Evolutionary conservation across 2,888 invertebrate genomes (phyloP), one percentile per base, ranked within the genome.

Genomic region (Macaria liturata): DNA sequence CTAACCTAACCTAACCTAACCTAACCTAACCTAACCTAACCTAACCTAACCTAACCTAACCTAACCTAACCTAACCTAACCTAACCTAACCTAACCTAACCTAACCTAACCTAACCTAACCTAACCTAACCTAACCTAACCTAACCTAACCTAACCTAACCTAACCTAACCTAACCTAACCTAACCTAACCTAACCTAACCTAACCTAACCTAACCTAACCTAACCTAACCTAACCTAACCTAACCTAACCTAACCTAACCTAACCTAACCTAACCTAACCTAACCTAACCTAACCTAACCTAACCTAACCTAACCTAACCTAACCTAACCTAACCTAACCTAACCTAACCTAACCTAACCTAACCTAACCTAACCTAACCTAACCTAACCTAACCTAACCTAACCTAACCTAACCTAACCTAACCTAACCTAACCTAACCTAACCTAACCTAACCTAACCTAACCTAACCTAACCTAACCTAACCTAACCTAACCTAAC

Each of bases 391-490:
- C 66, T 63, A 66, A 66, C 66, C 66, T 62, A 63, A 66, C 66
- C 65, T 62, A 66, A 63, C 66, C 66, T 64, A 66, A 66, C 66
- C 66, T 62, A 66, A 66, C 66, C 66, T 62, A 62, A 64, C 65
- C 64, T 65, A 65, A 64, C 64, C 64, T 63, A 64, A 67, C n/a
- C 62, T 64, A 66, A 66, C 66, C 66, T 64, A 66, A 64, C 66
- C 62, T 64, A 64, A 66, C 66, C 64, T 62, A 65, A 65, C 63
- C 67, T 63, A 65, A 65, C 65, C 62, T 62, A 63, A 67, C 65
- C 67, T 60, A 64, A 67, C 59, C 67, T 64, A 67, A 67, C 67
- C 65, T 64, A 67, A 67, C 65, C 65, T 64, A 67, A 67, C 67
- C 67, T 65, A 67, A 67, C 67, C 62, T 63, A 65, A 65, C 61